phyloP scores from a whole-genome alignment of 2,113 vertebrate genomes.

The Willisornis vidua region DNA sequence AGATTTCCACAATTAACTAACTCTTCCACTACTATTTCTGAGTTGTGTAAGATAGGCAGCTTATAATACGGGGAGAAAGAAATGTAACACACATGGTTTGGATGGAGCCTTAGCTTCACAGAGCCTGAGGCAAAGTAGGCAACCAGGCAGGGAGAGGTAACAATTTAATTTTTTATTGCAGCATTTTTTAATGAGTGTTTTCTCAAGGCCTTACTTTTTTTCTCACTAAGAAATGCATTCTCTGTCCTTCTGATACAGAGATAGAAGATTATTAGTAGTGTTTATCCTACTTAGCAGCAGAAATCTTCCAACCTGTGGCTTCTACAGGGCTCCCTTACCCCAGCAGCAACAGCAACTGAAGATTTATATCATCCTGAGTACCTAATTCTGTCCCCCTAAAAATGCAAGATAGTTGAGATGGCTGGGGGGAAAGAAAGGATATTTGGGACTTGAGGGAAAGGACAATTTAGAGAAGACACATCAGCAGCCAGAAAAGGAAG shows the following conservation, averaged over 20 bases:
- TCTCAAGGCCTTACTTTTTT: background rate
- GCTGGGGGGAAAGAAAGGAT: background rate
- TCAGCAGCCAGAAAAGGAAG: background rate
- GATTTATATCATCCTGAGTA: background rate
- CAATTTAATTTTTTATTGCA: background rate
- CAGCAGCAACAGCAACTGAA: background rate
- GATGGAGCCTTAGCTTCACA: background rate
- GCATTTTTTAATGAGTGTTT: rapidly evolving
- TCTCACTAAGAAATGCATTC: background rate
- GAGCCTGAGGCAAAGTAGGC: background rate
- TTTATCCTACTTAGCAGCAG: background rate
- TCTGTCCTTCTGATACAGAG: background rate
- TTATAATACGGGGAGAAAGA: background rate
- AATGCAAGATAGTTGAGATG: background rate
- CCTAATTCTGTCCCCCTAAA: background rate
- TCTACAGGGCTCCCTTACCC: background rate
- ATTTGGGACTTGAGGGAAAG: background rate
- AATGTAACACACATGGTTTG: background rate
- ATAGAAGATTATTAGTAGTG: background rate
- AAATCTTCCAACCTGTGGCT: background rate
- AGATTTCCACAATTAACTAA: background rate
- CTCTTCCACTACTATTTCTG: background rate
- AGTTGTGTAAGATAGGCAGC: background rate
- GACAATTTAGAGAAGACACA: background rate
- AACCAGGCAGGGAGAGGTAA: background rate